Base-by-base conservation (phyloP, 2,113 vertebrate species). In the Festucalex cinctus region DNA sequence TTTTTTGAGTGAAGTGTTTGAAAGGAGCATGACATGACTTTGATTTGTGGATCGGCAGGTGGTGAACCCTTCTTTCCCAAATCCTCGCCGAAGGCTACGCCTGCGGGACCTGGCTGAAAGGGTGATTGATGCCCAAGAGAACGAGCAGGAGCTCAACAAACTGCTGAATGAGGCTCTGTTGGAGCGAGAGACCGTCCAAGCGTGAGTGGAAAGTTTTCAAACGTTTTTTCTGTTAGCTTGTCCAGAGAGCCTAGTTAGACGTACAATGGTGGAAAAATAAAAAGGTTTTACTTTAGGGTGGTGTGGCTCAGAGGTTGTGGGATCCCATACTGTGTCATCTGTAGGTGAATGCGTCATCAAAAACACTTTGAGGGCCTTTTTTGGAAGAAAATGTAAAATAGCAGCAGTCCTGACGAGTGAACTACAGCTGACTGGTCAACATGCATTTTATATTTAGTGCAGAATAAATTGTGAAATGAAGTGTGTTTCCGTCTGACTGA, bases 101-200 rank as follows among this genome's bases (percentile, higher is more conserved):
- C 86, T 98, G 39, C 88, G 94, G 49, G 96, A 97, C 83, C 83
- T 98, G 80, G 95, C 95, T 0, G 96, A 97, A 72, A 82, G 95
- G 51, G 92, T 93, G 48, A 91, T 92, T 0, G 91, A 92, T 22
- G 91, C 91, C 51, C 95, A 95, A 0, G 93, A 98, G 86, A 97
- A 98, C 0, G 95, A 98, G 63, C 94, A 95, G 43, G 95, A 98
- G 79, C 93, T 98, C 65, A 98, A 97, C 86, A 95, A 96, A 65
- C 93, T 98, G 22, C 93, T 98, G 28, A 97, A 95, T 0, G 95
- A 97, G 79, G 96, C 96, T 3, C 84, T 98, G 82, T 83, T 98
- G 44, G 96, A 97, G 86, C 91, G 96, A 39, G 96, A 98, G 83
- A 95, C 94, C 0, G 84, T 95, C 6, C 95, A 97, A 77, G 95